Percentiles rank a stretch among this genome's conserved stretches.
Evolutionary conservation across 2,113 vertebrate genomes (phyloP).

Genomic region (Tachycineta bicolor): DNA sequence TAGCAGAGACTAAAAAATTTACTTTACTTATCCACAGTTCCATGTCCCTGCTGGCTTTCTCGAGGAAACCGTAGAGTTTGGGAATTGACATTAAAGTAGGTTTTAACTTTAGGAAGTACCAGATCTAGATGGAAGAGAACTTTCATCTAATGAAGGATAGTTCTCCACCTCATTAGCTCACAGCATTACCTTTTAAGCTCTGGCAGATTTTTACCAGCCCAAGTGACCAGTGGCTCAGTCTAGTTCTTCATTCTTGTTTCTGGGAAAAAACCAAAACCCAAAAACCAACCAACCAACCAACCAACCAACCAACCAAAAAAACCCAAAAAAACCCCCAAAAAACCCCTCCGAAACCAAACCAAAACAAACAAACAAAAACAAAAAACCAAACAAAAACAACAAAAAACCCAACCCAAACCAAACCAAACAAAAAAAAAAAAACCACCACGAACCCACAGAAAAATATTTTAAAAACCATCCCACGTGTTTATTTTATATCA

Average conservation of each 20-base stretch:
- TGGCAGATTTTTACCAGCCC: not conserved
- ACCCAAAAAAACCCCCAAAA: too few relatives aligned
- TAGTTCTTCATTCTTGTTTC: not conserved
- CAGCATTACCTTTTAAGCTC: not conserved
- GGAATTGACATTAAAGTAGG: not conserved
- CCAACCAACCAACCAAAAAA: too few relatives aligned
- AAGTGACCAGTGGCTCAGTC: not conserved
- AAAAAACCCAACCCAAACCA: too few relatives aligned
- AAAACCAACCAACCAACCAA: too few relatives aligned
- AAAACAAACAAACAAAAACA: too few relatives aligned
- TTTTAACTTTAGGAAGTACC: not conserved
- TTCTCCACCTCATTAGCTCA: not conserved
- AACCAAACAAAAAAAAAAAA: too few relatives aligned
- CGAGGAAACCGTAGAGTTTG: not conserved
- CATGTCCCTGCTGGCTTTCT: not conserved
- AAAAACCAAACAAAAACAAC: too few relatives aligned
- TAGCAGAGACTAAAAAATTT: not conserved
- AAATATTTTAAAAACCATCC: not conserved
- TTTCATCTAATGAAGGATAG: not conserved
- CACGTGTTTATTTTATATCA: not conserved
- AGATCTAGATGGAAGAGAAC: not conserved
- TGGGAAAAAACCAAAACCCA: too few relatives aligned
- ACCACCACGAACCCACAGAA: not conserved
- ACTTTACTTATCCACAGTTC: not conserved
- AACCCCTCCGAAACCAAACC: too few relatives aligned